Evolutionary conservation across 2,888 invertebrate species (phyloP).

Genomic region (Aphidius colemani): DNA sequence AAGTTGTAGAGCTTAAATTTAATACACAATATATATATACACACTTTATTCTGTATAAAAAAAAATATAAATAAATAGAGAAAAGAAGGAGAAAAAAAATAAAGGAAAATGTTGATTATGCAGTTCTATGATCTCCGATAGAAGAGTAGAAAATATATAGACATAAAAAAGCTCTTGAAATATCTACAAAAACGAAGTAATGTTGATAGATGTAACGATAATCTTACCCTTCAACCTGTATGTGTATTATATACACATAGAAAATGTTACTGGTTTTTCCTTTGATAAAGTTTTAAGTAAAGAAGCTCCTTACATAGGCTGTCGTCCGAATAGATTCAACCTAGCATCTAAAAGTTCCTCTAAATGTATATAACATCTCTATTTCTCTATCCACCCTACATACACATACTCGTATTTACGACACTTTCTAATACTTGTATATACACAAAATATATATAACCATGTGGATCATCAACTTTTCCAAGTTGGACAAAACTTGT

Average conservation of each 20-base stretch:
- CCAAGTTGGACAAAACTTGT: conserved; percentile 7
- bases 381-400: conserved; percentile 29
- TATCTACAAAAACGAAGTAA: conserved; percentile 5
- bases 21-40: no score
- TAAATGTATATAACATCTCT: conserved; percentile 31
- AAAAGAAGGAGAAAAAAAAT: conserved; percentile 8
- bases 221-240: background rate
- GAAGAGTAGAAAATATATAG: background rate
- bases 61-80: conserved; percentile 8
- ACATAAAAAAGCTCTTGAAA: conserved; percentile 10
- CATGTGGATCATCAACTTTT: background rate
- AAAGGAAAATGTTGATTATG: conserved; percentile 26
- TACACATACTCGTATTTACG: background rate
- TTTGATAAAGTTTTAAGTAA: conserved; percentile 33
- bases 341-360: conserved; percentile 25
- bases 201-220: conserved; percentile 13
- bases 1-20: no score
- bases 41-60: no score
- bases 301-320: conserved; percentile 32
- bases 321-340: conserved; percentile 20
- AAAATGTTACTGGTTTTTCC: conserved; percentile 33
- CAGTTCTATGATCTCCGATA: conserved; percentile 28
- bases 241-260: no score
- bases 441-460: background rate
- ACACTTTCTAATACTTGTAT: conserved; percentile 9